Evolutionary conservation across 2,888 invertebrate genomes (phyloP), one percentile per base, ranked within the genome.

Genomic region (Neoascia interrupta): DNA sequence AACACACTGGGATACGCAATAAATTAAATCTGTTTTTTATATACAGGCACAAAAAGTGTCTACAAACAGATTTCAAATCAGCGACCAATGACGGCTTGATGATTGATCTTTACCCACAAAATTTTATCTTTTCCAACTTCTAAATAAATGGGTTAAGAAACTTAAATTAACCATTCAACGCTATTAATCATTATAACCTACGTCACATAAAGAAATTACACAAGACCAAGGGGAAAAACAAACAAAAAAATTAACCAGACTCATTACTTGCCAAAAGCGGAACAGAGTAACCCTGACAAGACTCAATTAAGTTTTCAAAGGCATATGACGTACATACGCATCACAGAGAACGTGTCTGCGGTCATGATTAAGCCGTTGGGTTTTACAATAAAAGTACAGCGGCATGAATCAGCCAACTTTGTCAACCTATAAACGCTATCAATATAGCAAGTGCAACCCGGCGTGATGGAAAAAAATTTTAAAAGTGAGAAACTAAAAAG

Each of bases 241-340:
- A 36, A 26, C 47, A 45, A 56, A 43, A 31, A 34, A 58, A 58
- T 43, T 19, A 58, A 43, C 43, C 31, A 58, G 28, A 6, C 21
- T 43, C 18, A 43, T 18, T n/a, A 8, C 8, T 5, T 11, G 15
- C 16, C 31, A 11, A 23, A 47, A 45, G 45, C 60, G 45, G 23
- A 60, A 47, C 60, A 47, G 16, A 45, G 11, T 47, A 26, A 45
- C 18, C 47, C 60, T 37, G 15, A 45, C 16, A 11, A 37, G 41
- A 28, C 10, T 23, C 47, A 60, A 60, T 47, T 23, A 26, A 36
- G 6, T 37, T 15, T 21, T 18, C 8, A 8, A 41, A 26, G 8
- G 15, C n/a, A n/a, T 15, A 18, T 60, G 60, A 45, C 45, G 36
- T 60, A 45, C 34, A 18, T 58, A 43, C 11, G n/a, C 18, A 1